A percentile compares a stretch with the other conserved stretches of the same genome.
Conservation (phyloP, 1,140 invertebrate species). For the Homalodisca vitripennis region DNA sequence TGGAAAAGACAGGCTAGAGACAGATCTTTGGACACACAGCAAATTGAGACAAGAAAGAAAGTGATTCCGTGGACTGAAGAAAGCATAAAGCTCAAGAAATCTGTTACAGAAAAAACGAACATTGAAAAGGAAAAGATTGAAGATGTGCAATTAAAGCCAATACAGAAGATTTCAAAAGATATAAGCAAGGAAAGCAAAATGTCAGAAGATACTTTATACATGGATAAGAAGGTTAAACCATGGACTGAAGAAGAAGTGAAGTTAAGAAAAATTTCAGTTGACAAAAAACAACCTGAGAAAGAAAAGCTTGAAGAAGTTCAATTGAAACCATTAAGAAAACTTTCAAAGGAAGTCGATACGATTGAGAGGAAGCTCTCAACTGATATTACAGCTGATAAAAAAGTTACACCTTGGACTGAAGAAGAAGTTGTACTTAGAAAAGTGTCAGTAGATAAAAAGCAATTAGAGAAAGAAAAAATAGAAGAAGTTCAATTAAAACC, state of each 20-base stretch:
- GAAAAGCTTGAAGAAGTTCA: constrained; percentile 47
- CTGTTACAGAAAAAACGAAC: constrained; percentile 41
- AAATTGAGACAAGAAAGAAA: constrained; percentile 1
- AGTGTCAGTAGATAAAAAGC: constrained; percentile 14
- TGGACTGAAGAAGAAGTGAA: constrained; percentile 27
- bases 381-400: constrained; percentile 4
- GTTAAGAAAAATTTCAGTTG: constrained; percentile 8
- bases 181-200: not conserved
- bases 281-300: constrained; percentile 19
- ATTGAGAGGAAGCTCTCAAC: constrained; percentile 10
- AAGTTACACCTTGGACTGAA: constrained; percentile 27
- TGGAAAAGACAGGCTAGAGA: constrained; percentile 6
- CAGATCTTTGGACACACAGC: constrained; percentile 30
- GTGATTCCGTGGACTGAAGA: constrained; percentile 47
- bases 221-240: constrained; percentile 9
- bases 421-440: not conserved
- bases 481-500: constrained; percentile 26
- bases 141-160: constrained; percentile 50
- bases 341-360: not conserved
- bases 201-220: not conserved
- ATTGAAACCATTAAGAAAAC: constrained; percentile 46
- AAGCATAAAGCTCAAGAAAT: constrained; percentile 44
- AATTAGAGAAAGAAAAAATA: constrained; percentile 19
- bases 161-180: constrained; percentile 39
- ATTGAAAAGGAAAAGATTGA: constrained; percentile 44